phyloP scores from a whole-genome alignment of 2,797 vertebrate genomes.

The Diplodus sargus region DNA sequence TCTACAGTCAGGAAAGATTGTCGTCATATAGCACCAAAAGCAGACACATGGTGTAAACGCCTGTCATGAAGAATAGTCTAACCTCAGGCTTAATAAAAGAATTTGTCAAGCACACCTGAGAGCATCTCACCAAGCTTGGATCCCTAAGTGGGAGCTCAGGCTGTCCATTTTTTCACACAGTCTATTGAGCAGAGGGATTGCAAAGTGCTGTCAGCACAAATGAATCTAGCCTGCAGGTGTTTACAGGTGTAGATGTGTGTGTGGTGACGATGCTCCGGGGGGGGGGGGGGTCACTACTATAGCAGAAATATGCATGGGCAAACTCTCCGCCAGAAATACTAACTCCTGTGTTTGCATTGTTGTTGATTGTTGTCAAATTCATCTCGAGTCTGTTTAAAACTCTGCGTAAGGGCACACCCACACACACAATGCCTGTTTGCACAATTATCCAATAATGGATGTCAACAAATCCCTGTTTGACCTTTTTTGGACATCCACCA shows the following conservation, averaged over 20 bases:
- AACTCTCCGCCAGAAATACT: conserved; percentile 10
- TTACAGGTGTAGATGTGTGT: conserved; percentile 44
- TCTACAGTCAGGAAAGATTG: conserved; percentile 17
- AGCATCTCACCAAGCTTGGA: conserved; percentile 15
- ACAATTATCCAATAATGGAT: conserved; percentile 55
- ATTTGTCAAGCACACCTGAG: conserved; percentile 40
- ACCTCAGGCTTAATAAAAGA: conserved; percentile 38
- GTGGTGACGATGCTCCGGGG: neutral
- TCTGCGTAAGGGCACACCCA: neutral
- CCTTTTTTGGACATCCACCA: conserved; percentile 58
- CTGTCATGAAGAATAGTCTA: conserved; percentile 32
- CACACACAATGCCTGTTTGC: conserved; percentile 22
- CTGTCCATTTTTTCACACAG: conserved; percentile 39
- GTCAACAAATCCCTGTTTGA: conserved; percentile 57
- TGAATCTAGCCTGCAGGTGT: conserved; percentile 49
- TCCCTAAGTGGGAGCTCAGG: conserved; percentile 27
- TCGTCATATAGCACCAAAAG: conserved; percentile 1
- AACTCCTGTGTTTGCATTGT: neutral
- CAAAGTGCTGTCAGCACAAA: conserved; percentile 31
- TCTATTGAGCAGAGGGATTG: neutral
- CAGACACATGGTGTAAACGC: conserved; percentile 27
- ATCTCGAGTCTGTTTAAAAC: conserved; percentile 30
- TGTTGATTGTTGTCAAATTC: conserved; percentile 14
- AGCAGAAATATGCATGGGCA: conserved; percentile 14
- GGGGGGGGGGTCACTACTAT: neutral